Evolutionary conservation across 2,797 vertebrate genomes (phyloP), one percentile per base, ranked within the genome.

Genomic region (Rhinella marina): DNA sequence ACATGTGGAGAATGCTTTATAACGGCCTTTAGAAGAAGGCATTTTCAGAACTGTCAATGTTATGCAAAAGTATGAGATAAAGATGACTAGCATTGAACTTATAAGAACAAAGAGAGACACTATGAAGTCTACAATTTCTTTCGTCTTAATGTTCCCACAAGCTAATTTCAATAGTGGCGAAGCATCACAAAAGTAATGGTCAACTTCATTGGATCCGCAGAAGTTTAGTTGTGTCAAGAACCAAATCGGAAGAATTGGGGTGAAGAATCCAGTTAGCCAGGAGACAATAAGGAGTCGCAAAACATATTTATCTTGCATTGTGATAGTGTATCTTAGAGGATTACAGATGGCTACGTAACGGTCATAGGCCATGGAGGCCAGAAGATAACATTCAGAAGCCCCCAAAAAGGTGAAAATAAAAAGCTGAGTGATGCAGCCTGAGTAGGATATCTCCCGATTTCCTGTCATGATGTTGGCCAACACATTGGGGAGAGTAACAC

Each of bases 401-500:
- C 81, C 72, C 9, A 87, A 62, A 32, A 83, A 87, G 8, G 78
- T 82, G 52, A 87, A 87, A 21, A 78, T 23, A 50, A 90, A 32
- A 70, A 90, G 84, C 29, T 91, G 91, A 0, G 75, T 2, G 90
- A 52, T 85, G 92, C 66, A 91, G 2, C 17, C 88, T 56, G 0
- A 70, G 29, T 84, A 93, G 92, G n/a, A 92, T 23, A 93, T 92
- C 7, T 82, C 89, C 62, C 64, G 90, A 11, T 81, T 90, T 16
- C 75, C 1, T 21, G 79, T 88, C 0, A 88, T 25, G 56, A 93
- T 85, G 54, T 82, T 89, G 77, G 57, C 72, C 17, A 93, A 88
- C 50, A 93, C 90, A 62, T 90, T 90, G 25, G 92, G 92, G 50
- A 91, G 90, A 8, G 85, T 92, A 23, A 90, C 92, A 64, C 90